Evolutionary conservation across 2,113 vertebrate species (phyloP).

Genomic region (Microtus pennsylvanicus): DNA sequence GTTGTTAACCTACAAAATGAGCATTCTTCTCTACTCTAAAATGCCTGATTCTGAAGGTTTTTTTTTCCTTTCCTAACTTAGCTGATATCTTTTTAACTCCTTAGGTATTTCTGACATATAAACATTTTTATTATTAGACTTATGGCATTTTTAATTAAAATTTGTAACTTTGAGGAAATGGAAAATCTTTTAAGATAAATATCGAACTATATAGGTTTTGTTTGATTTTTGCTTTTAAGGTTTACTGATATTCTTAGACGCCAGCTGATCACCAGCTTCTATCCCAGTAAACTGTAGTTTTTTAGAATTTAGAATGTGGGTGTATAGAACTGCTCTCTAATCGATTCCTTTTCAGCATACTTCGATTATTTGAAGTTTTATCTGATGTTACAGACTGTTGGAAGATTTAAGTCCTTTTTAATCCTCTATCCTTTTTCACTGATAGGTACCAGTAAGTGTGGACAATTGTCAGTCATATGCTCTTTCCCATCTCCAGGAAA

Average conservation of each 20-base stretch:
- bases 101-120: slow-evolving; percentile 40
- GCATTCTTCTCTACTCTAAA: neutral
- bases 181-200: neutral
- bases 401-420: slow-evolving; percentile 36
- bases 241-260: neutral
- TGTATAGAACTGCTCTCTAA: neutral
- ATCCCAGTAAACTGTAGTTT: neutral
- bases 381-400: neutral
- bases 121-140: slow-evolving; percentile 17
- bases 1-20: neutral
- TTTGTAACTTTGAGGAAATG: slow-evolving; percentile 14
- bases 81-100: slow-evolving; percentile 24
- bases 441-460: neutral
- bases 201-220: slow-evolving; percentile 15
- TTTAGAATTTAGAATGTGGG: slow-evolving; percentile 2
- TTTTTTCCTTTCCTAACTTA: neutral
- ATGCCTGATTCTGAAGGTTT: neutral
- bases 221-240: neutral
- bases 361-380: neutral
- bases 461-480: neutral
- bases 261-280: slow-evolving; percentile 4
- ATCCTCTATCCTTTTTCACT: neutral
- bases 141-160: slow-evolving; percentile 21
- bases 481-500: slow-evolving; percentile 16
- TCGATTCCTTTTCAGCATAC: neutral